Conservation (phyloP, 1,140 invertebrate species). For the Drosophila guanche region DNA sequence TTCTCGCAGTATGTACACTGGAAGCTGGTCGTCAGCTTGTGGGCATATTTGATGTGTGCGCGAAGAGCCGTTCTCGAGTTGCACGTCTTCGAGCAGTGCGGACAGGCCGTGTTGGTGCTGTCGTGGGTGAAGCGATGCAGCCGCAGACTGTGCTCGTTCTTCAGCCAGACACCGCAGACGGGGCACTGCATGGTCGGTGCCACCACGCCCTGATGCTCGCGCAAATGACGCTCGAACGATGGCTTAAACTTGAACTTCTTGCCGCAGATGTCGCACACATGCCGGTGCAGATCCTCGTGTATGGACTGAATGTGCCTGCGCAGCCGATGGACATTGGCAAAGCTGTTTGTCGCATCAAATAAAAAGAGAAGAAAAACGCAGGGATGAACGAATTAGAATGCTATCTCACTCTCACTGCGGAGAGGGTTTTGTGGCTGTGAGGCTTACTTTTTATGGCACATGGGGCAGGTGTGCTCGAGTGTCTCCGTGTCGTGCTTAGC, state of each 20-base stretch:
- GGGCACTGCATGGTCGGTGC: constrained; percentile 68
- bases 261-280: constrained; percentile 78
- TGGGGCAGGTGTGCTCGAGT: constrained; percentile 65
- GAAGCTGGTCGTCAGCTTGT: constrained; percentile 67
- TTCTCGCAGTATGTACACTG: constrained; percentile 79
- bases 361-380: background rate
- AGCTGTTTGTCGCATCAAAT: constrained; percentile 27
- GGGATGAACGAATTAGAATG: background rate
- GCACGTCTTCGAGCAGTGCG: constrained; percentile 66
- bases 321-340: constrained; percentile 65
- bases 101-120: constrained; percentile 62
- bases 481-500: constrained; percentile 70
- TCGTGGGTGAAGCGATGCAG: constrained; percentile 70
- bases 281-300: constrained; percentile 71
- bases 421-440: background rate
- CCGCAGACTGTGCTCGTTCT: constrained; percentile 72
- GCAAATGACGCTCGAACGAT: constrained; percentile 69
- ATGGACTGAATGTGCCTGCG: constrained; percentile 72
- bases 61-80: constrained; percentile 64
- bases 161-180: constrained; percentile 70
- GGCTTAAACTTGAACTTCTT: constrained; percentile 80
- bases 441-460: constrained; percentile 67
- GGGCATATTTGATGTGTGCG: constrained; percentile 72
- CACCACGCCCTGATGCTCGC: constrained; percentile 72
- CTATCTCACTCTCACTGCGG: background rate